Conservation (phyloP, 1,140 invertebrate species). For the Drosophila pallidifrons region DNA sequence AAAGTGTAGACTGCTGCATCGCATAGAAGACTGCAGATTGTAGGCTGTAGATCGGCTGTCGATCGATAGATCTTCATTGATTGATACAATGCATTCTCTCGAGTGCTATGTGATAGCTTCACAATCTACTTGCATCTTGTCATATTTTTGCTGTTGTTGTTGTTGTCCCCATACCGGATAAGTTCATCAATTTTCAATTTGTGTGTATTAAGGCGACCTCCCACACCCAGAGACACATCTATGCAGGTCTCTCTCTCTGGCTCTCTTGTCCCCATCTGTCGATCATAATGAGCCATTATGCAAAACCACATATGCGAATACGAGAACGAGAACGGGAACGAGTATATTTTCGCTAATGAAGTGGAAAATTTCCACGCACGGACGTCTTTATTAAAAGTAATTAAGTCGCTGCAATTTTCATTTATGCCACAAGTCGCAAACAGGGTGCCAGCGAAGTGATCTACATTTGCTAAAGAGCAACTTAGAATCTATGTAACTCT, state of each 20-base stretch:
- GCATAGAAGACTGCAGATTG: neutral
- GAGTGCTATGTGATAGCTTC: constrained; percentile 30
- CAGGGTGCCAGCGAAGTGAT: neutral
- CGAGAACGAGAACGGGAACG: too few relatives aligned
- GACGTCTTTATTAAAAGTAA: constrained; percentile 84
- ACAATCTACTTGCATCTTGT: neutral
- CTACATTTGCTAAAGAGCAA: neutral
- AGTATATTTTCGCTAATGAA: constrained; percentile 75
- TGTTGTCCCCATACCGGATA: constrained; percentile 65
- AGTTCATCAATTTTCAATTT: constrained; percentile 84
- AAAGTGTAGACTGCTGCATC: neutral
- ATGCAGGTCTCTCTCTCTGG: neutral
- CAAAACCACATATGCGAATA: constrained; percentile 49
- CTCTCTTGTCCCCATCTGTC: constrained; percentile 13
- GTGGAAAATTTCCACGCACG: constrained; percentile 68
- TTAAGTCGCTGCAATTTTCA: constrained; percentile 80
- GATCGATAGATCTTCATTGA: constrained; percentile 43
- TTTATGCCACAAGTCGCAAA: constrained; percentile 52
- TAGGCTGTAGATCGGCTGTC: constrained; percentile 14
- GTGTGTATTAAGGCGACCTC: constrained; percentile 77
- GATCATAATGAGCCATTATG: constrained; percentile 81
- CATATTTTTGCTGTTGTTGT: neutral
- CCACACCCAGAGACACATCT: constrained; percentile 2
- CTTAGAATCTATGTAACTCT: neutral
- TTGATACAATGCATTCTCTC: constrained; percentile 59